phyloP scores from a whole-genome alignment of 2,113 vertebrate genomes.

The Grus americana region DNA sequence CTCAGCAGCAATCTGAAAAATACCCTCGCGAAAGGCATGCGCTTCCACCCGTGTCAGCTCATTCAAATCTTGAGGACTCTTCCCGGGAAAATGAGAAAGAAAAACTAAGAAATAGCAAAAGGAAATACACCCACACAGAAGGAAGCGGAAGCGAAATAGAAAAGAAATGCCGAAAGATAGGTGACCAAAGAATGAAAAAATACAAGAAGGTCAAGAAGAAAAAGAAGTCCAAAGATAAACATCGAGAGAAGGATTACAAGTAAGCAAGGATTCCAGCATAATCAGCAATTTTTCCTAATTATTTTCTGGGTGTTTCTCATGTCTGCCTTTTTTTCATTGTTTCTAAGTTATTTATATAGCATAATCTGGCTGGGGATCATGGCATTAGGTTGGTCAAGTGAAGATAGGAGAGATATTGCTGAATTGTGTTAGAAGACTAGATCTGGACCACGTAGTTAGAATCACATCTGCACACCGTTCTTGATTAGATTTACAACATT shows the following conservation, averaged over 20 bases:
- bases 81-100: neutral
- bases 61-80: neutral
- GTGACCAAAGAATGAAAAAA: constrained; percentile 76
- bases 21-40: neutral
- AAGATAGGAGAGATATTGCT: neutral
- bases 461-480: neutral
- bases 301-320: constrained; percentile 26
- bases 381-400: neutral
- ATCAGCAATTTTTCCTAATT: constrained; percentile 13
- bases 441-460: neutral
- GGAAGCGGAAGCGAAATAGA: constrained; percentile 16
- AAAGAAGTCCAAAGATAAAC: constrained; percentile 90
- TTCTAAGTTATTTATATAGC: neutral
- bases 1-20: constrained; percentile 1
- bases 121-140: neutral
- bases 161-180: constrained; percentile 51
- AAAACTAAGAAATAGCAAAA: constrained; percentile 31
- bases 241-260: constrained; percentile 79
- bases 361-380: neutral
- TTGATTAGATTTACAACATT: neutral
- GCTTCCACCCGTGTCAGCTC: neutral
- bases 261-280: constrained; percentile 66
- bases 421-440: constrained; percentile 16
- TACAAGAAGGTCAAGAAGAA: constrained; percentile 93
- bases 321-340: constrained; percentile 17